These are phyloP conservation scores for Lutra lutra DNA, from an alignment of 2,797 vertebrate genomes.

Conservation along the genomic window DNA sequence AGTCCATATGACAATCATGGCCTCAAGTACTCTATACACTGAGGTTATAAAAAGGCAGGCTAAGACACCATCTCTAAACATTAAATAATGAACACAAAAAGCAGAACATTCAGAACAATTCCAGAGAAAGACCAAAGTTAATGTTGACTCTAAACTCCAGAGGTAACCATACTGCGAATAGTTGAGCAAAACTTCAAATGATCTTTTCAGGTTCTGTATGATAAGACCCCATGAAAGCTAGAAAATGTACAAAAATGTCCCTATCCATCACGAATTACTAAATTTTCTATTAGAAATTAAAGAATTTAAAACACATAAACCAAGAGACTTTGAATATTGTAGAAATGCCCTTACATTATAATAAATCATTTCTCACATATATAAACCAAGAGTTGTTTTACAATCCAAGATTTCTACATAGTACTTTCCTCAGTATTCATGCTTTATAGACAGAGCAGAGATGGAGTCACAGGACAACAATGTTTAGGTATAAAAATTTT, in stretches of 20 bases:
- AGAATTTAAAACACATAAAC: neutral
- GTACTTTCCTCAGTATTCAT: neutral
- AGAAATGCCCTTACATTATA: neutral
- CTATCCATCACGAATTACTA: neutral
- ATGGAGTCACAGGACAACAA: neutral
- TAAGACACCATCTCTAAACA: neutral
- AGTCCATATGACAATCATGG: neutral
- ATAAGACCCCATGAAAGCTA: neutral
- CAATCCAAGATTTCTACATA: neutral
- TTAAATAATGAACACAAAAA: neutral
- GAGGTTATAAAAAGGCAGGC: neutral
- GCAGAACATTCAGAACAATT: slow-evolving; percentile 9
- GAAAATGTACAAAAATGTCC: neutral
- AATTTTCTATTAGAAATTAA: neutral
- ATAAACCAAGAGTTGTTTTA: slow-evolving; percentile 5
- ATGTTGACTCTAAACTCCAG: neutral
- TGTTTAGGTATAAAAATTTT: neutral
- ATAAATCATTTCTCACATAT: neutral
- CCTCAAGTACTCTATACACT: neutral
- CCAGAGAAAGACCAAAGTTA: neutral
- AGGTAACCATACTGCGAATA: neutral
- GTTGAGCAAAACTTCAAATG: slow-evolving; percentile 15
- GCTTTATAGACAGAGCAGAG: neutral
- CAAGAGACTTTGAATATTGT: slow-evolving; percentile 19
- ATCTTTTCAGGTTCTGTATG: neutral